These are phyloP conservation scores for Chromoteleia sp. DNA, from an alignment of 2,888 invertebrate species.

Conservation along the genomic window DNA sequence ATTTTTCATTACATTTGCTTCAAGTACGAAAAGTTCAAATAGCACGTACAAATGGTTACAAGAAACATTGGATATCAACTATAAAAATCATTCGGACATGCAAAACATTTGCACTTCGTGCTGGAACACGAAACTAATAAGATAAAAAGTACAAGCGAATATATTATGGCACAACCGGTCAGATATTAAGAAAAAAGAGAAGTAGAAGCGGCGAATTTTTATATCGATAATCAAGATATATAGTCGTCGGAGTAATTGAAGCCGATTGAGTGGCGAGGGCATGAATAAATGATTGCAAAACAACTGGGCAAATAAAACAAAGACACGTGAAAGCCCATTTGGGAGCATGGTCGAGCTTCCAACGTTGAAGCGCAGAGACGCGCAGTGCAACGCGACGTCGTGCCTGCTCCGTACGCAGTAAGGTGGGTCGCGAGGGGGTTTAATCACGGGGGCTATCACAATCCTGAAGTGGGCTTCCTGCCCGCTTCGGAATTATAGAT, in stretches of 20 bases:
- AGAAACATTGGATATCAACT: too few relatives aligned
- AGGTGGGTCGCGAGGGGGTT: constrained; percentile 77
- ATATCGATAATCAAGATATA: constrained; percentile 50
- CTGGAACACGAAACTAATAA: constrained; percentile 29
- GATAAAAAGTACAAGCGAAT: constrained; percentile 6
- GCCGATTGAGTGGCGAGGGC: constrained; percentile 44
- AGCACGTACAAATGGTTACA: too few relatives aligned
- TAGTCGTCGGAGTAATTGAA: constrained; percentile 50
- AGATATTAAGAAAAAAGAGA: constrained; percentile 2
- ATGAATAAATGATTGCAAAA: constrained; percentile 58
- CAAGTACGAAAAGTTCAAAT: too few relatives aligned
- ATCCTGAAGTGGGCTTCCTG: constrained; percentile 85
- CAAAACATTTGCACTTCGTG: constrained; percentile 13
- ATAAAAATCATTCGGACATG: constrained; percentile 3
- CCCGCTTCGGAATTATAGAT: constrained; percentile 84
- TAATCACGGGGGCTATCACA: constrained; percentile 85
- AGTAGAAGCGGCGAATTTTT: constrained; percentile 4
- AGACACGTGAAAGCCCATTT: constrained; percentile 71
- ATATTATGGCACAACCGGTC: constrained; percentile 11
- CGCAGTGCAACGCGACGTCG: constrained; percentile 37
- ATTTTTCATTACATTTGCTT: too few relatives aligned
- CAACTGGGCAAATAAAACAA: constrained; percentile 60
- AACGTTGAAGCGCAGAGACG: constrained; percentile 42
- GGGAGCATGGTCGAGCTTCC: constrained; percentile 25
- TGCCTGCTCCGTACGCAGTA: constrained; percentile 75